phyloP scores from a whole-genome alignment of 2,888 invertebrate species.

The Ecliptopera silaceata region DNA sequence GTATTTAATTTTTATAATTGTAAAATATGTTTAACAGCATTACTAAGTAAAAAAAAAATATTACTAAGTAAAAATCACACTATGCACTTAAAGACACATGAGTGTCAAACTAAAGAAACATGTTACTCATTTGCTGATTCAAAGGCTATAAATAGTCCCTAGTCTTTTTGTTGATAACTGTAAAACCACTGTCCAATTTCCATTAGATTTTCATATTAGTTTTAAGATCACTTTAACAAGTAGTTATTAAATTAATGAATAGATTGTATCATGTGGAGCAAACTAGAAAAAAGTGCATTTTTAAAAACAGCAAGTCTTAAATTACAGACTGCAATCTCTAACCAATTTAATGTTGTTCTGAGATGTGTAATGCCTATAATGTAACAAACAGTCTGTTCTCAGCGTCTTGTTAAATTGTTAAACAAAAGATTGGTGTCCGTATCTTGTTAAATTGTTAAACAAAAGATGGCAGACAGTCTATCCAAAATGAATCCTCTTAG shows the following conservation, averaged over 20 bases:
- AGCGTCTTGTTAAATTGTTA: no score
- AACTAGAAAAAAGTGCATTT: background rate
- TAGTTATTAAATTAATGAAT: conserved; percentile 19
- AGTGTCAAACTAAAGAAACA: conserved; percentile 15
- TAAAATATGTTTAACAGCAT: conserved; percentile 23
- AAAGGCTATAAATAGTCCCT: conserved; percentile 27
- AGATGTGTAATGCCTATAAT: no score
- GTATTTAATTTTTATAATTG: conserved; percentile 44
- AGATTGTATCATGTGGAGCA: conserved; percentile 3
- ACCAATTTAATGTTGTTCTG: background rate
- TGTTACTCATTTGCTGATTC: conserved; percentile 14
- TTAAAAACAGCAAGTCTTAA: background rate
- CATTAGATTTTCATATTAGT: conserved; percentile 27
- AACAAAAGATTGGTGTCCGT: no score
- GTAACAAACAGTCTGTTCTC: no score
- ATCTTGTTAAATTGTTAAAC: no score
- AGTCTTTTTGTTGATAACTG: conserved; percentile 24
- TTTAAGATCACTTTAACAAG: conserved; percentile 33
- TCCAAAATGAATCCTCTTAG: no score
- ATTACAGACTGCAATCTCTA: background rate
- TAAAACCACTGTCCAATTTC: conserved; percentile 20
- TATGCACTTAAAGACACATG: conserved; percentile 5
- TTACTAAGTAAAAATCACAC: conserved; percentile 11
- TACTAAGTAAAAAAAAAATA: no score
- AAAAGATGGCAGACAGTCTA: no score